Base-by-base conservation (phyloP, 2,888 invertebrate species). In the Coelopa pilipes region DNA sequence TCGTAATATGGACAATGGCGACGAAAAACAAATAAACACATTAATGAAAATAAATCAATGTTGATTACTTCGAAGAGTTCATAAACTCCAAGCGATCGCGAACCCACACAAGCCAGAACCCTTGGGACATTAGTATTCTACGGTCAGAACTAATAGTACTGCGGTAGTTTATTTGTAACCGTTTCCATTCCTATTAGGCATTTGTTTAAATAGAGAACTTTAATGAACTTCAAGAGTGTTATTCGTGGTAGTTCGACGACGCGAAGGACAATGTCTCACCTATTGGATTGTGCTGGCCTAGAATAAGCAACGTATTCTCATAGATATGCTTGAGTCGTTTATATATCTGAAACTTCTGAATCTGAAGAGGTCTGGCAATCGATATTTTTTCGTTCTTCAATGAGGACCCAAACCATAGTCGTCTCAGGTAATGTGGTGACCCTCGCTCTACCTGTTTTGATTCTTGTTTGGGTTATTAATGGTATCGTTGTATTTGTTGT, bases 11-110 rank as follows among this genome's bases (percentile, higher is more conserved):
- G 34, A 7, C 34, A 34, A 34, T 34, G 34, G 7, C 4, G 34
- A 34, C 7, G 47, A 47, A 70, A 49, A 62, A 49, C 21, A 59
- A 59, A 71, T 11, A 63, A 68, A 55, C 15, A 24, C 47, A 68
- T 15, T 12, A 53, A 53, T 53, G 15, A 68, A 68, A 34, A 55
- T 68, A 71, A 71, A 53, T 71, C 50, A 71, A 63, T 60, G 60
- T 53, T 53, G n/a, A 49, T 69, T 71, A 34, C 34, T 34, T 15
- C 49, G 34, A 17, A 71, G 46, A 71, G 21, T 53, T 59, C 50
- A 59, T 71, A 50, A 71, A 63, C 57, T 70, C n/a, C 62, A 62
- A 71, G 34, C 49, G 47, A 19, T 24, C 50, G 49, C 24, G 50
- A 62, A 47, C 71, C 45, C 65, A 65, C 65, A 65, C 46, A 47